Conservation (phyloP, 2,113 vertebrate species). For the Myotis lucifugus region DNA sequence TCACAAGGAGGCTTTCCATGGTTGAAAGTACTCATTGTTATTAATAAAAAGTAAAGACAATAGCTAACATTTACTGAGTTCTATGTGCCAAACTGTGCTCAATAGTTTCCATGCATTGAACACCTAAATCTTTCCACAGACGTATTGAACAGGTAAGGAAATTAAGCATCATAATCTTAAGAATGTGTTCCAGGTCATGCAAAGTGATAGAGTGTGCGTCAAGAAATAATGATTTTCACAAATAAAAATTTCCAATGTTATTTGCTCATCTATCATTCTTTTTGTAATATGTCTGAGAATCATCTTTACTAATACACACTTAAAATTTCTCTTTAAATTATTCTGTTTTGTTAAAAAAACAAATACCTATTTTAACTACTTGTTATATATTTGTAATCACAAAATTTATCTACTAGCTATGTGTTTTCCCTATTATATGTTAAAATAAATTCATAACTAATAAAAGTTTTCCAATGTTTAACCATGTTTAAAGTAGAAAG, state of each 20-base stretch:
- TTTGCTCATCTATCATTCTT: neutral
- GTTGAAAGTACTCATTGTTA: conserved; percentile 10
- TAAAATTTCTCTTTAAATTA: neutral
- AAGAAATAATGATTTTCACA: neutral
- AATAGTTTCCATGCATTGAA: conserved; percentile 60
- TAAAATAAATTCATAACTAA: neutral
- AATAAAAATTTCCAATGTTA: neutral
- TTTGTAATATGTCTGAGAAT: neutral
- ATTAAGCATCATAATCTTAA: neutral
- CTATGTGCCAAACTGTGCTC: neutral
- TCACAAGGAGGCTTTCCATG: neutral
- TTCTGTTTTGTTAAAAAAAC: neutral
- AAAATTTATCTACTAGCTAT: neutral
- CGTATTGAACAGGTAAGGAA: conserved; percentile 23
- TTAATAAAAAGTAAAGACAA: neutral
- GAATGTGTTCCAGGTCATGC: neutral
- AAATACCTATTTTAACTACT: neutral
- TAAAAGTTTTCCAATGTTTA: neutral
- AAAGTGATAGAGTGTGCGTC: neutral
- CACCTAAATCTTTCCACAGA: conserved; percentile 31
- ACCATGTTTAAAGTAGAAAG: neutral
- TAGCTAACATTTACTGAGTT: conserved; percentile 8
- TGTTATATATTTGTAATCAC: neutral
- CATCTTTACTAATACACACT: neutral
- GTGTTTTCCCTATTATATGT: neutral